Conservation (phyloP, 2,797 vertebrate genomes). For the Bradypus variegatus region DNA sequence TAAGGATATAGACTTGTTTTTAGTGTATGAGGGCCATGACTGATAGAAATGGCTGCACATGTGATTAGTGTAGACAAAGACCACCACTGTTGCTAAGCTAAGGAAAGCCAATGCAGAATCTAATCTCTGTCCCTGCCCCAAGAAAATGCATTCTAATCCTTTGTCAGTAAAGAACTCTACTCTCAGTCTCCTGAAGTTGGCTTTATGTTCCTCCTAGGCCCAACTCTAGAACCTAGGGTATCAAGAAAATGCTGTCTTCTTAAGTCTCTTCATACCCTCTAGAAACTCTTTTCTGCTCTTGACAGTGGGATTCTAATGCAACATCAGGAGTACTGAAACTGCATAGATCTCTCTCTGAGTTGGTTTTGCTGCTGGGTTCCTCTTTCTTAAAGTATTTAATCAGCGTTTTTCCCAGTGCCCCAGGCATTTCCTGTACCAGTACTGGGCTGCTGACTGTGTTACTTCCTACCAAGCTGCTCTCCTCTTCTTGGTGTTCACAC, state of each 20-base stretch:
- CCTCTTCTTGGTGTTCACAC: background rate
- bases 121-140: background rate
- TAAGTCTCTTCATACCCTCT: background rate
- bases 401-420: constrained; percentile 32
- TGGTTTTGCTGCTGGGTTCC: constrained; percentile 28
- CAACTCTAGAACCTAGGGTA: background rate
- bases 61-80: background rate
- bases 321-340: background rate
- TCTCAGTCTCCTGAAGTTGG: background rate
- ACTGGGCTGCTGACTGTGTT: constrained; percentile 37
- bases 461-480: constrained; percentile 39
- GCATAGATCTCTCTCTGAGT: background rate
- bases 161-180: background rate
- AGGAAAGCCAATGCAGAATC: background rate
- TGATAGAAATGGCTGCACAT: background rate
- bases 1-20: background rate
- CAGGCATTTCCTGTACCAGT: constrained; percentile 56
- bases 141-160: background rate
- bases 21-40: background rate
- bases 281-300: background rate
- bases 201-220: background rate
- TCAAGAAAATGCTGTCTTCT: constrained; percentile 3
- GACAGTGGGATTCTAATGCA: background rate
- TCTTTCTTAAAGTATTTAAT: constrained; percentile 41
- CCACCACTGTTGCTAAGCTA: background rate